Conservation (phyloP, 2,797 vertebrate species). For the Octomys mimax region DNA sequence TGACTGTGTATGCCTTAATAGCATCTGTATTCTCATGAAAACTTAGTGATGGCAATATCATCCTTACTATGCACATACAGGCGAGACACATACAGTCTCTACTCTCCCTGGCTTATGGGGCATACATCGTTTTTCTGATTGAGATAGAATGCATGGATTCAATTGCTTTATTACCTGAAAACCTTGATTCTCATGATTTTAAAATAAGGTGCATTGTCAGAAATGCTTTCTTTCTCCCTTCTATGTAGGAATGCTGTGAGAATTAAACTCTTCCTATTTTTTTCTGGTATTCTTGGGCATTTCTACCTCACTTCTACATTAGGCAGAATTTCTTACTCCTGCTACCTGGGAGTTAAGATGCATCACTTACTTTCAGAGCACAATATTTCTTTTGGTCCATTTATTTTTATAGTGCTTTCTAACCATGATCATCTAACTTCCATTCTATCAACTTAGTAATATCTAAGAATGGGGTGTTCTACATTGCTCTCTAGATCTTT, state of each 20-base stretch:
- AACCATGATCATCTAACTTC: not conserved
- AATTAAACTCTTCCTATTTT: not conserved
- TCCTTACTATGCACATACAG: not conserved
- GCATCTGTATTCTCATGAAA: not conserved
- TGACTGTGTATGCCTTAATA: not conserved
- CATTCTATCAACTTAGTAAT: not conserved
- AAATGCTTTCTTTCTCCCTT: not conserved
- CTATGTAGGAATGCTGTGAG: not conserved
- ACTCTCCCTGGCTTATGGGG: not conserved
- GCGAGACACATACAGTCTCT: not conserved
- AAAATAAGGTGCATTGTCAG: not conserved
- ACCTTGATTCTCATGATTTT: not conserved
- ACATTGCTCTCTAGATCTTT: not conserved
- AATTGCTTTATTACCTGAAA: constrained; percentile 26
- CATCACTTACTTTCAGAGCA: not conserved
- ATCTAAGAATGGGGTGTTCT: not conserved
- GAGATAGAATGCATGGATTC: not conserved
- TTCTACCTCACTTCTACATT: not conserved
- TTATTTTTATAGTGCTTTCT: not conserved
- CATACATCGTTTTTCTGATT: not conserved
- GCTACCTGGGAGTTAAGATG: not conserved
- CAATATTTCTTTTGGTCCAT: not conserved
- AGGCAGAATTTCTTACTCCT: not conserved
- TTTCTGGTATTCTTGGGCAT: not conserved
- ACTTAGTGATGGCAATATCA: not conserved